A percentile compares a stretch with the other conserved stretches of the same genome.
Evolutionary conservation across 1,140 invertebrate genomes (phyloP).

Genomic region (Bombus huntii): DNA sequence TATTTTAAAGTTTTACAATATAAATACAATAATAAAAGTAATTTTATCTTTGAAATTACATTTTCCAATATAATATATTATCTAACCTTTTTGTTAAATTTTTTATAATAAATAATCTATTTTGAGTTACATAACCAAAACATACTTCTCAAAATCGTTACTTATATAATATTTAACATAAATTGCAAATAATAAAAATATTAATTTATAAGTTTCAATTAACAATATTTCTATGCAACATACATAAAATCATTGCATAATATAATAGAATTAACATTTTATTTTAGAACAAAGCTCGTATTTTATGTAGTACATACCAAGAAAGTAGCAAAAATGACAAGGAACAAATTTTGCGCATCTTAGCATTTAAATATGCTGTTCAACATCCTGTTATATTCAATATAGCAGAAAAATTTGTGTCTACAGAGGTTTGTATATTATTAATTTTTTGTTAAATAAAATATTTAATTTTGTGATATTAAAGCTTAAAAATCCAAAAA

Average conservation of each 20-base stretch:
- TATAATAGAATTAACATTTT: slow-evolving; percentile 38
- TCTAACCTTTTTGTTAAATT: no score
- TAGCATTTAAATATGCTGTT: slow-evolving; percentile 78
- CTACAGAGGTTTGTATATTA: slow-evolving; percentile 68
- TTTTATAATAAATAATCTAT: neutral
- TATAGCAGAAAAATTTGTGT: slow-evolving; percentile 73
- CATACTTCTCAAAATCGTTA: neutral
- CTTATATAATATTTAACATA: neutral
- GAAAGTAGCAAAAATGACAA: slow-evolving; percentile 72
- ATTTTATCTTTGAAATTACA: neutral
- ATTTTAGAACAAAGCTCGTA: slow-evolving; percentile 79
- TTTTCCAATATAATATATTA: neutral
- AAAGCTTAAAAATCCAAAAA: neutral
- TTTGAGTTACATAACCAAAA: neutral
- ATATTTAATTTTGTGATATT: neutral
- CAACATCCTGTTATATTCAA: slow-evolving; percentile 77
- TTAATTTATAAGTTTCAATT: neutral
- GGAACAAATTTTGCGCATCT: slow-evolving; percentile 74
- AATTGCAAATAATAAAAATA: neutral
- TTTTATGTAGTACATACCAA: slow-evolving; percentile 75
- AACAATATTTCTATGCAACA: neutral
- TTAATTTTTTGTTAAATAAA: neutral
- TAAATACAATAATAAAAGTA: neutral
- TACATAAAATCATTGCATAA: neutral
- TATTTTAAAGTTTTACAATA: neutral